Percentiles rank a stretch among this genome's conserved stretches.
Conservation (phyloP, 2,113 vertebrate species). For the Sceloporus undulatus region DNA sequence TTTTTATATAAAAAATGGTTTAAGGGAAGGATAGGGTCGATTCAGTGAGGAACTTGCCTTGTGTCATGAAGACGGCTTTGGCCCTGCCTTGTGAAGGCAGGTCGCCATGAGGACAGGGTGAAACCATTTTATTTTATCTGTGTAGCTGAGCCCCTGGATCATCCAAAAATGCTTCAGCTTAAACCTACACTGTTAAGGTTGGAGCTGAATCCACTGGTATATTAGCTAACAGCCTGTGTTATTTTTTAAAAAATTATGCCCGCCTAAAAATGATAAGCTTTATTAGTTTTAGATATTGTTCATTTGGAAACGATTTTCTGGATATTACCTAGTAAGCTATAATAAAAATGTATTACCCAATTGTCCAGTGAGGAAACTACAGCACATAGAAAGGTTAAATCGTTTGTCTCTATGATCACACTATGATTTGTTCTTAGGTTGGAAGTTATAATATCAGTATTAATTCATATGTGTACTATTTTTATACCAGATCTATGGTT, state of each 20-base stretch:
- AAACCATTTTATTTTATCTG: no score
- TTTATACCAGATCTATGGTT: neutral
- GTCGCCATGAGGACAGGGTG: no score
- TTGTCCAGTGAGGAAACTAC: conserved; percentile 52
- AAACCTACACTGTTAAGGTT: conserved; percentile 24
- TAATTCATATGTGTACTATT: conserved; percentile 41
- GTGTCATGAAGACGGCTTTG: no score
- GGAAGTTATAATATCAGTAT: conserved; percentile 36
- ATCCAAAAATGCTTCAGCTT: neutral
- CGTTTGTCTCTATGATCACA: conserved; percentile 37
- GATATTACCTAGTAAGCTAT: conserved; percentile 58
- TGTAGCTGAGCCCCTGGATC: neutral
- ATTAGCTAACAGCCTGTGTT: neutral
- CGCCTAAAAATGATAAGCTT: neutral
- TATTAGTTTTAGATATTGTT: conserved; percentile 43
- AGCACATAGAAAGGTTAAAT: conserved; percentile 49
- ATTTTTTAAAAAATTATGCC: neutral
- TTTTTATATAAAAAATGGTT: no score
- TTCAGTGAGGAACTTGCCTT: no score
- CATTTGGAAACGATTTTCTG: conserved; percentile 35
- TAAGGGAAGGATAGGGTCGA: no score
- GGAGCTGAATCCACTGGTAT: neutral
- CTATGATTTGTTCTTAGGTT: conserved; percentile 12
- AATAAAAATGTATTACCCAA: conserved; percentile 57
- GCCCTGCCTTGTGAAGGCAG: no score